Evolutionary conservation across 2,797 vertebrate genomes (phyloP).

Genomic region (Adrianichthys oophorus): DNA sequence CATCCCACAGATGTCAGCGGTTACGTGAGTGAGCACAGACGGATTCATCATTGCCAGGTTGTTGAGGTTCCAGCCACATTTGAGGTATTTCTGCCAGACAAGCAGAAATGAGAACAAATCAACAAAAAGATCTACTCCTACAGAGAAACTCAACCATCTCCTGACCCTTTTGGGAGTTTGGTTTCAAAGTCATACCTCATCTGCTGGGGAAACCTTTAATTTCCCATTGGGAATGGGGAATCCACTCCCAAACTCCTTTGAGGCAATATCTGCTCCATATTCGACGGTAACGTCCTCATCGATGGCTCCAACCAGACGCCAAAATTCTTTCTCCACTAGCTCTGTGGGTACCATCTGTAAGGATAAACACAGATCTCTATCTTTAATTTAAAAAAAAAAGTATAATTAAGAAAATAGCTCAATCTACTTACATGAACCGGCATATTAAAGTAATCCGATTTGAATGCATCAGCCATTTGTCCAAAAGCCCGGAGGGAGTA

Average conservation of each 20-base stretch:
- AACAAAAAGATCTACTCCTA: background rate
- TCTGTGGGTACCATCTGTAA: conserved; percentile 96
- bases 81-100: conserved; percentile 86
- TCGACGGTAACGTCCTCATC: conserved; percentile 97
- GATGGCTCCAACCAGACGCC: conserved; percentile 94
- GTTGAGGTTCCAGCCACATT: conserved; percentile 97
- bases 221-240: conserved; percentile 92
- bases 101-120: conserved; percentile 1
- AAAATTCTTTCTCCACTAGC: conserved; percentile 97
- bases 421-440: conserved; percentile 90
- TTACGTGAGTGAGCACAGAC: conserved; percentile 94
- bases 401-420: background rate
- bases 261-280: conserved; percentile 96
- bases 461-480: conserved; percentile 97
- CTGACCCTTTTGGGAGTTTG: background rate
- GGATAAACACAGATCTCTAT: background rate
- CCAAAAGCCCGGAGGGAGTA: conserved; percentile 94
- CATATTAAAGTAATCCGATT: conserved; percentile 99
- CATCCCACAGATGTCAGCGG: conserved; percentile 98
- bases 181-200: conserved; percentile 80
- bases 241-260: conserved; percentile 96
- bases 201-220: conserved; percentile 87
- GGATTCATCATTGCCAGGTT: conserved; percentile 98
- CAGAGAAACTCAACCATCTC: background rate
- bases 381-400: background rate